Conservation (phyloP, 2,113 vertebrate genomes). For the Paramisgurnus dabryanus region DNA sequence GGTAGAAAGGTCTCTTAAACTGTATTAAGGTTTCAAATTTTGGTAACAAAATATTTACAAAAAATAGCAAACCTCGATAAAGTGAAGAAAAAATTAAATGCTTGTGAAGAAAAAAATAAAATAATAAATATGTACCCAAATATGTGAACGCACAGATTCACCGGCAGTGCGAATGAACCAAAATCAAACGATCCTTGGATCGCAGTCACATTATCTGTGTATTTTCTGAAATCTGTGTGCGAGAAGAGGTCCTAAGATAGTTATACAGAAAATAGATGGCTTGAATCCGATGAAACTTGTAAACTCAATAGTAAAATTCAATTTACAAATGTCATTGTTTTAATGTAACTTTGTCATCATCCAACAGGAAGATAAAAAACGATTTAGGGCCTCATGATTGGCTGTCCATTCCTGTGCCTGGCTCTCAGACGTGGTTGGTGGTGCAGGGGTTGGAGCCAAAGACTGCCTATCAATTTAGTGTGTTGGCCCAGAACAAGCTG, state of each 20-base stretch:
- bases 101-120: background rate
- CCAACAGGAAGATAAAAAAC: conserved; percentile 89
- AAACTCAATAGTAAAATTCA: too few relatives aligned
- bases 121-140: background rate
- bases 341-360: background rate
- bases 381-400: conserved; percentile 97
- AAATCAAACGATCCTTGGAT: too few relatives aligned
- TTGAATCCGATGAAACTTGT: too few relatives aligned
- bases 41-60: background rate
- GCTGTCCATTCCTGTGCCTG: conserved; percentile 91
- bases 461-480: conserved; percentile 98
- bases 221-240: too few relatives aligned
- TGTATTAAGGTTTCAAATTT: background rate
- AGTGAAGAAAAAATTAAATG: background rate
- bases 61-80: background rate
- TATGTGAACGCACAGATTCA: background rate
- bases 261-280: too few relatives aligned
- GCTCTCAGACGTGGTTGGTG: conserved; percentile 87
- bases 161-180: too few relatives aligned
- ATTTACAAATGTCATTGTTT: background rate
- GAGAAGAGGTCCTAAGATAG: too few relatives aligned
- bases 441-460: conserved; percentile 92
- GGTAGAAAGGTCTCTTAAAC: too few relatives aligned
- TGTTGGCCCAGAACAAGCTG: conserved; percentile 98
- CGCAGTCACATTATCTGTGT: too few relatives aligned